Base-by-base conservation (phyloP, 2,888 invertebrate genomes). In the Drosophila ustulata region DNA sequence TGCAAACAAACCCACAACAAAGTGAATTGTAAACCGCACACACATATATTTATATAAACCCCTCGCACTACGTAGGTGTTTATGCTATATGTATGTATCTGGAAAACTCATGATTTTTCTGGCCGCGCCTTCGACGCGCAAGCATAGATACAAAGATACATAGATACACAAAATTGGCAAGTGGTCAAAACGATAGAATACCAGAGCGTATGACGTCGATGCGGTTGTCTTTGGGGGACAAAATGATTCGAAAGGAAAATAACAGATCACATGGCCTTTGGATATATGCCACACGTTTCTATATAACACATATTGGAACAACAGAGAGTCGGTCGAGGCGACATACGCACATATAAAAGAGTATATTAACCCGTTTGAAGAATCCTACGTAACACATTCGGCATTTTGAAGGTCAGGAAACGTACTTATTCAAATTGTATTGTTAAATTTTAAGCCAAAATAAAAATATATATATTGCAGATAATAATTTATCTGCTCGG, bases 371-470 rank as follows among this genome's bases (percentile, higher is more conserved):
- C 64, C 30, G 34, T 11, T 41, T n/a, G 18, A 26, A 30, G 6
- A 49, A 55, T 25, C 46, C 25, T 76, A 11, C 32, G 23, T 18
- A 59, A 39, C 30, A 26, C 28, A 49, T 58, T 58, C 39, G 37
- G 9, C 18, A 57, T 63, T 81, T 79, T 88, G 83, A 83, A 83
- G 83, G 83, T 88, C 87, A 70, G 86, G 18, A 70, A 78, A 46
- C 56, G 78, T 55, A 53, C 52, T 4, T 13, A 8, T 32, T 34
- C 23, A 23, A 11, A 56, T 11, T 13, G 11, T 4, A 37, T n/a
- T 26, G 23, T 28, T 4, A 30, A 13, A 49, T 37, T 6, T 34
- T 56, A 9, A 13, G 13, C 3, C 3, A 9, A 13, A 4, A 47
- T 37, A n/a, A 4, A 23, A 25, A 26, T 6, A 8, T 25, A 28